These are phyloP conservation scores for Rissa tridactyla DNA, from an alignment of 2,113 vertebrate genomes.

Conservation along the genomic window DNA sequence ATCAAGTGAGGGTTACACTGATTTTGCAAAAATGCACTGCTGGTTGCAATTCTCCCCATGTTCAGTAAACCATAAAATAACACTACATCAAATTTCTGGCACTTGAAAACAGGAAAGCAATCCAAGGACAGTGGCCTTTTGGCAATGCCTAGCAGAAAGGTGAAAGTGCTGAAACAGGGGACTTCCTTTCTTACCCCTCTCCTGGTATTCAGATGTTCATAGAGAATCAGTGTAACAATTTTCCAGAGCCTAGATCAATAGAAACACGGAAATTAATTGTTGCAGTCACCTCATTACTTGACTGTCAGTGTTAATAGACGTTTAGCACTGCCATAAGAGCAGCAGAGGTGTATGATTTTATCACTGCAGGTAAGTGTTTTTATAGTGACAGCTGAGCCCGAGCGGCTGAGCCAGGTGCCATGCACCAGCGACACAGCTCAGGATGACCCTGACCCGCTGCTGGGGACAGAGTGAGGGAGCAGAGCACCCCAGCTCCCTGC, in stretches of 20 bases:
- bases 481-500: neutral
- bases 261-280: slow-evolving; percentile 49
- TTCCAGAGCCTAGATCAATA: neutral
- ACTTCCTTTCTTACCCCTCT: neutral
- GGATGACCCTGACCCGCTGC: neutral
- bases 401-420: neutral
- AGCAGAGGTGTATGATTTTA: neutral
- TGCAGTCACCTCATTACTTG: slow-evolving; percentile 33
- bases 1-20: neutral
- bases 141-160: neutral
- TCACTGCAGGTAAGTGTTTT: neutral
- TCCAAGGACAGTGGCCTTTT: neutral
- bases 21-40: neutral
- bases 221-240: neutral
- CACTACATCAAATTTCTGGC: neutral
- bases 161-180: neutral
- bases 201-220: neutral
- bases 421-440: fast-evolving
- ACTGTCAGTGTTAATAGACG: slow-evolving; percentile 15
- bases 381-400: neutral
- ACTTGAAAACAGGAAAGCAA: neutral
- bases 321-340: neutral
- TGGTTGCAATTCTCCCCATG: neutral
- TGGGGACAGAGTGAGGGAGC: neutral
- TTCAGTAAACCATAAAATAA: slow-evolving; percentile 41